Evolutionary conservation across 2,888 invertebrate species (phyloP).

Genomic region (Acleris sparsana): DNA sequence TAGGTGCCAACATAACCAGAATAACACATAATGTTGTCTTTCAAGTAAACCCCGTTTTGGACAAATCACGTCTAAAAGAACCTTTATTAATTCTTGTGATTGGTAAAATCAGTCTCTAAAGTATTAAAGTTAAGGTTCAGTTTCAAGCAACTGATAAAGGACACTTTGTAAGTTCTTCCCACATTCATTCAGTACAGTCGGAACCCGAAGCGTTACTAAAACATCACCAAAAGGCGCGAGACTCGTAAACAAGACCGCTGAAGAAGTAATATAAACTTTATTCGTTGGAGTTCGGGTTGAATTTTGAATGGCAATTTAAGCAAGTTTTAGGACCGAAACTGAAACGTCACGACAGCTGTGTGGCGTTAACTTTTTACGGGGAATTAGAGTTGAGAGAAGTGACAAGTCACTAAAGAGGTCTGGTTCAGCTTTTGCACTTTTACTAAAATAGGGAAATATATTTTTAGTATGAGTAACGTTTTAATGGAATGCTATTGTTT

Average conservation of each 20-base stretch:
- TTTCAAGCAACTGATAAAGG: not conserved
- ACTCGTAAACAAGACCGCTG: constrained; percentile 31
- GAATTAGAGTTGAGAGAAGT: constrained; percentile 25
- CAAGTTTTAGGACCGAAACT: constrained; percentile 36
- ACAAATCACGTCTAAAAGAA: constrained; percentile 4
- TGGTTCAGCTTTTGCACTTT: not conserved
- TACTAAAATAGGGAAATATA: not conserved
- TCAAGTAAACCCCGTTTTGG: constrained; percentile 29
- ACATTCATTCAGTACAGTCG: constrained; percentile 36
- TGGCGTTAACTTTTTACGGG: constrained; percentile 30
- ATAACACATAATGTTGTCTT: constrained; percentile 37
- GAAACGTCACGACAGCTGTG: constrained; percentile 36
- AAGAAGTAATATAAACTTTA: constrained; percentile 13
- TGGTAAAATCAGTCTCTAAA: not conserved
- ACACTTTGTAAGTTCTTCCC: constrained; percentile 11
- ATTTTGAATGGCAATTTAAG: constrained; percentile 17
- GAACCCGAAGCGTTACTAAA: constrained; percentile 34
- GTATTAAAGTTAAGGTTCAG: not conserved
- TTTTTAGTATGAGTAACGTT: too few species aligned
- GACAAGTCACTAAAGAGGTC: not conserved
- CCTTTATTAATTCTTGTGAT: not conserved
- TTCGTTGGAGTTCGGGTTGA: constrained; percentile 1
- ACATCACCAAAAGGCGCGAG: constrained; percentile 34
- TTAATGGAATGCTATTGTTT: too few species aligned
- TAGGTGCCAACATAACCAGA: constrained; percentile 35